Evolutionary conservation across 2,888 invertebrate species (phyloP).

Genomic region (Parnassius glacialis): DNA sequence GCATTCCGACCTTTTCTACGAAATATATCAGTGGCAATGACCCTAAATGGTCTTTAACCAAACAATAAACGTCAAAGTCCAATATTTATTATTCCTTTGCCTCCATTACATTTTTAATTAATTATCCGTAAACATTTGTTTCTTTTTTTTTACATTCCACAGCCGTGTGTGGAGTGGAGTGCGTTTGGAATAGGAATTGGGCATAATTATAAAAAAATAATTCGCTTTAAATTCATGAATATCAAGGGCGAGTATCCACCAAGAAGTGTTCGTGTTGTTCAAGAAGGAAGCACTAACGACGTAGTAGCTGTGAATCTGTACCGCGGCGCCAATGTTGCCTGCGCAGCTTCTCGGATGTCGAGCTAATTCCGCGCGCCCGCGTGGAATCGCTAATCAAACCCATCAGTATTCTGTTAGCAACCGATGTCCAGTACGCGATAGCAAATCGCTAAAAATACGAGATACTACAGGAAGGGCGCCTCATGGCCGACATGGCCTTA

Average conservation of each 20-base stretch:
- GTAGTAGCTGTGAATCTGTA: conserved; percentile 23
- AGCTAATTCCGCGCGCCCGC: conserved; percentile 73
- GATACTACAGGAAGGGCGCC: conserved; percentile 61
- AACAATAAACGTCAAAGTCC: conserved; percentile 43
- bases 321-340: conserved; percentile 24
- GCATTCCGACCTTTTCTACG: conserved; percentile 43
- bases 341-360: conserved; percentile 64
- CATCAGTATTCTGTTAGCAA: conserved; percentile 69
- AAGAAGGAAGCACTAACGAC: conserved; percentile 44
- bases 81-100: conserved; percentile 41
- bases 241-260: conserved; percentile 14
- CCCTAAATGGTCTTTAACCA: conserved; percentile 33
- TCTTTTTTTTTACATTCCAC: conserved; percentile 12
- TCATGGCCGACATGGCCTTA: conserved; percentile 67
- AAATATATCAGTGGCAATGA: conserved; percentile 43
- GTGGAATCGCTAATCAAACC: conserved; percentile 65
- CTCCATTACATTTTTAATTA: conserved; percentile 41
- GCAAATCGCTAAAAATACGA: conserved; percentile 76
- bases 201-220: conserved; percentile 29
- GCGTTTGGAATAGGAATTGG: conserved; percentile 39
- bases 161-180: conserved; percentile 23
- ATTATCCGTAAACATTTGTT: conserved; percentile 20
- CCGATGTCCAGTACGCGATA: conserved; percentile 46
- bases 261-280: conserved; percentile 3
- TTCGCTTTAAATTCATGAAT: conserved; percentile 41